These are phyloP conservation scores for Ammodytes dubius DNA, from an alignment of 2,113 vertebrate genomes.

Conservation along the genomic window DNA sequence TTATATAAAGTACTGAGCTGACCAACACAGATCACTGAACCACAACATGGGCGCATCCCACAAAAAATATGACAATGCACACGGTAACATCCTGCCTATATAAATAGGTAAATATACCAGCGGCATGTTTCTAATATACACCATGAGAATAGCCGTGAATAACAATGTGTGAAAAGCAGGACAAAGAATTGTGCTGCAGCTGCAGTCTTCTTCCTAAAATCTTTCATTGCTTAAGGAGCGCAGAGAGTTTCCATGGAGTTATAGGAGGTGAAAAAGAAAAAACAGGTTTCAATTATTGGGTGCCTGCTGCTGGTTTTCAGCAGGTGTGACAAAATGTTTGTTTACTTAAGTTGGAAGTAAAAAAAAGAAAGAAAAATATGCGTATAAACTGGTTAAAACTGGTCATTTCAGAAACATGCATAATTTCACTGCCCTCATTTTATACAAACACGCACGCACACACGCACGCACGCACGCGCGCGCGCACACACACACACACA, in stretches of 20 bases:
- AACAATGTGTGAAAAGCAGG: conserved; percentile 47
- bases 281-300: conserved; percentile 47
- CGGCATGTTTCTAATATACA: conserved; percentile 52
- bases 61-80: conserved; percentile 54
- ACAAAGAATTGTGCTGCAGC: conserved; percentile 73
- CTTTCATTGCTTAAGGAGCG: conserved; percentile 46
- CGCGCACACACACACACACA: not conserved
- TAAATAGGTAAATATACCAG: conserved; percentile 48
- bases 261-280: conserved; percentile 23
- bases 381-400: conserved; percentile 17
- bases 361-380: conserved; percentile 34
- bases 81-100: conserved; percentile 32
- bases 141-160: conserved; percentile 59
- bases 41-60: not conserved
- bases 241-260: conserved; percentile 37
- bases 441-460: not conserved
- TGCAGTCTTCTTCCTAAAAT: conserved; percentile 56
- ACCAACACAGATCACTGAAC: conserved; percentile 31
- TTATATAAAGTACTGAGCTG: conserved; percentile 5
- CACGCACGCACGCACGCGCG: not conserved
- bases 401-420: conserved; percentile 17
- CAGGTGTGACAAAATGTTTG: conserved; percentile 42
- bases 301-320: conserved; percentile 43
- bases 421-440: too few species aligned
- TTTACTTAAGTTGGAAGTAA: conserved; percentile 36